phyloP scores from a whole-genome alignment of 2,888 invertebrate genomes.

The Auanema freiburgensis region DNA sequence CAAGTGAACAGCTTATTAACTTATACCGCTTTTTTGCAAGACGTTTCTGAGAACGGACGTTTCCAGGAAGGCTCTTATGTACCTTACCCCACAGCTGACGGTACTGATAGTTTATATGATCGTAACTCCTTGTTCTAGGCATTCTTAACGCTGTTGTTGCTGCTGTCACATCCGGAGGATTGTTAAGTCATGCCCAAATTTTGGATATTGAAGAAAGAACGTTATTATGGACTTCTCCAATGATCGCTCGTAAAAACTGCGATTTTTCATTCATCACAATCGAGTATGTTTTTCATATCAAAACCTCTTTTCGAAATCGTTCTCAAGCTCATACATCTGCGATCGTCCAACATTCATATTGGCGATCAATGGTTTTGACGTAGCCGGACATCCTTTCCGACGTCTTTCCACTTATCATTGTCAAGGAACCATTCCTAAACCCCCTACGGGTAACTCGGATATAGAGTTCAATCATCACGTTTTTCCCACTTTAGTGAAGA shows the following conservation, averaged over 20 bases:
- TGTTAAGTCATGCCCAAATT: slow-evolving; percentile 36
- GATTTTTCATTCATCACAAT: slow-evolving; percentile 37
- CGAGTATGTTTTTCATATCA: slow-evolving; percentile 14
- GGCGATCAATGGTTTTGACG: slow-evolving; percentile 43
- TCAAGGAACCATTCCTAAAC: slow-evolving; percentile 28
- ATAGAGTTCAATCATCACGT: neutral
- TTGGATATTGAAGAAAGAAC: slow-evolving; percentile 38
- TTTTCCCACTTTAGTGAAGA: neutral
- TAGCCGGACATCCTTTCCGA: slow-evolving; percentile 48
- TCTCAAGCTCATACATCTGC: slow-evolving; percentile 40
- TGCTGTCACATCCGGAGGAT: slow-evolving; percentile 19
- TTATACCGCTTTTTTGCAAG: slow-evolving; percentile 40
- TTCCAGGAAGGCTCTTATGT: slow-evolving; percentile 34
- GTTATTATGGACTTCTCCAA: slow-evolving; percentile 44
- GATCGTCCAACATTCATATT: slow-evolving; percentile 33
- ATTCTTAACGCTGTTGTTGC: slow-evolving; percentile 37
- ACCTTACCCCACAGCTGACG: slow-evolving; percentile 32
- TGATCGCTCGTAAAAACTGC: slow-evolving; percentile 33
- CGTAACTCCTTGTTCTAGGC: neutral
- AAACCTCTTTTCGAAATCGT: neutral
- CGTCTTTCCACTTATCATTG: slow-evolving; percentile 45
- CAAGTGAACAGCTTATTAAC: slow-evolving; percentile 17
- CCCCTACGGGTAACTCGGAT: neutral
- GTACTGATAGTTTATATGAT: neutral
- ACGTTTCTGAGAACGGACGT: slow-evolving; percentile 32